phyloP scores from a whole-genome alignment of 2,888 invertebrate genomes.

The Gymnoscelis rufifasciata region DNA sequence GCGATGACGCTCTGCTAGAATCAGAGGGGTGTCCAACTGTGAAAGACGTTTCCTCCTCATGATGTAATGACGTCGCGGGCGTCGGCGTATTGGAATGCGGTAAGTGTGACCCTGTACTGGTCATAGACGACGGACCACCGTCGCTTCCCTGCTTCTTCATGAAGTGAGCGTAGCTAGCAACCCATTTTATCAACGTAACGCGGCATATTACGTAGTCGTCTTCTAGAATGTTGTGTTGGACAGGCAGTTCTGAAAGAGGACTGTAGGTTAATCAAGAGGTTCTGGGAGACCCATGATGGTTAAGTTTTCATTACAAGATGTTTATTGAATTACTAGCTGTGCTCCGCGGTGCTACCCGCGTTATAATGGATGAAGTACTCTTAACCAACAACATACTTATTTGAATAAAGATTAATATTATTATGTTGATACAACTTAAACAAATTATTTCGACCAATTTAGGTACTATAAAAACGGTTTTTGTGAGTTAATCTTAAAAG shows the following conservation, averaged over 20 bases:
- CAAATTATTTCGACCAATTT: too few relatives aligned
- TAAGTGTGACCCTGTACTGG: slow-evolving; percentile 63
- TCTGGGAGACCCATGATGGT: too few relatives aligned
- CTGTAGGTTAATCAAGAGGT: too few relatives aligned
- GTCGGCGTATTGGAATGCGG: slow-evolving; percentile 64
- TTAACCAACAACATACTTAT: too few relatives aligned
- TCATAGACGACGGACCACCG: slow-evolving; percentile 68
- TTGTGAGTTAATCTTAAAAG: too few relatives aligned
- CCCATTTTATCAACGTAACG: slow-evolving; percentile 93
- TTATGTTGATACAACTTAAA: too few relatives aligned
- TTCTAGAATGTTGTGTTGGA: slow-evolving; percentile 84
- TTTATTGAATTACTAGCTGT: too few relatives aligned
- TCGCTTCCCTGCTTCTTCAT: slow-evolving; percentile 81
- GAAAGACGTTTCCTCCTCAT: slow-evolving; percentile 72
- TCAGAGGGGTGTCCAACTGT: slow-evolving; percentile 71
- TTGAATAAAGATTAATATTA: too few relatives aligned
- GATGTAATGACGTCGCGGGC: slow-evolving; percentile 60
- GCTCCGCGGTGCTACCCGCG: too few relatives aligned
- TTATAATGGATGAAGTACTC: too few relatives aligned
- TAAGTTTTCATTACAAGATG: too few relatives aligned
- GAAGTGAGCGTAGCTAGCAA: slow-evolving; percentile 90
- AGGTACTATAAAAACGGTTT: too few relatives aligned
- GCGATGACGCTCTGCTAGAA: slow-evolving; percentile 71
- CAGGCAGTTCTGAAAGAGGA: slow-evolving; percentile 84
- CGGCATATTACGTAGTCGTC: slow-evolving; percentile 85